These are phyloP conservation scores for Cactoblastis cactorum DNA, from an alignment of 2,888 invertebrate genomes.

Conservation along the genomic window DNA sequence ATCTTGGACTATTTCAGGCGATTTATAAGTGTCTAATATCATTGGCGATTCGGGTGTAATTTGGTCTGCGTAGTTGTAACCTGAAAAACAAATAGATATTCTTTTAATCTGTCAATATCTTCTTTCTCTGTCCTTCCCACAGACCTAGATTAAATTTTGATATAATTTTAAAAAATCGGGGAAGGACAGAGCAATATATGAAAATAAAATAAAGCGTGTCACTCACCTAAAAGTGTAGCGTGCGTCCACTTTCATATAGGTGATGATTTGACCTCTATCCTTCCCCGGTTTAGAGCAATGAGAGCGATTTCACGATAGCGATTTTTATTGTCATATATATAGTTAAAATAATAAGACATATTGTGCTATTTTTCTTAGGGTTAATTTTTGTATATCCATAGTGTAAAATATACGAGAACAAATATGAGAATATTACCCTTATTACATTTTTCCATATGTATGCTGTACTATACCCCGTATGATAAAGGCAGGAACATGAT, in stretches of 20 bases:
- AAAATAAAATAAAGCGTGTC: conserved; percentile 39
- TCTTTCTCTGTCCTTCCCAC: conserved; percentile 72
- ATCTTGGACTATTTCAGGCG: conserved; percentile 52
- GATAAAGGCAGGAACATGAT: too few species aligned
- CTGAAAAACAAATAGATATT: conserved; percentile 43
- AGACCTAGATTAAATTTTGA: conserved; percentile 25
- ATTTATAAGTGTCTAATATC: conserved; percentile 46
- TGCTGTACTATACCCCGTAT: too few species aligned
- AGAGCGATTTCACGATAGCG: conserved; percentile 13
- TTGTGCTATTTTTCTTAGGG: too few species aligned
- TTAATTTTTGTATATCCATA: too few species aligned
- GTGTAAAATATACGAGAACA: too few species aligned
- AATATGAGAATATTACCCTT: too few species aligned
- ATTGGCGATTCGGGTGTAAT: conserved; percentile 35
- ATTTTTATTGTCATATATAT: too few species aligned
- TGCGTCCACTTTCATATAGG: conserved; percentile 70
- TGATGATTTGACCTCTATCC: conserved; percentile 71
- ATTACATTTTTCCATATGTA: too few species aligned
- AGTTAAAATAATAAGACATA: not conserved
- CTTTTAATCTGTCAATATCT: conserved; percentile 4
- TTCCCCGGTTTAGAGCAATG: conserved; percentile 52
- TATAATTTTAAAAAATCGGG: conserved; percentile 54
- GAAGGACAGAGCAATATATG: conserved; percentile 81
- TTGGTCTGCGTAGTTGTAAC: conserved; percentile 49
- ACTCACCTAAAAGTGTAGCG: conserved; percentile 76